Percentiles rank a stretch among this genome's conserved stretches.
These are phyloP conservation scores for Oceanodroma tethys DNA, from an alignment of 2,113 vertebrate species.

Conservation along the genomic window DNA sequence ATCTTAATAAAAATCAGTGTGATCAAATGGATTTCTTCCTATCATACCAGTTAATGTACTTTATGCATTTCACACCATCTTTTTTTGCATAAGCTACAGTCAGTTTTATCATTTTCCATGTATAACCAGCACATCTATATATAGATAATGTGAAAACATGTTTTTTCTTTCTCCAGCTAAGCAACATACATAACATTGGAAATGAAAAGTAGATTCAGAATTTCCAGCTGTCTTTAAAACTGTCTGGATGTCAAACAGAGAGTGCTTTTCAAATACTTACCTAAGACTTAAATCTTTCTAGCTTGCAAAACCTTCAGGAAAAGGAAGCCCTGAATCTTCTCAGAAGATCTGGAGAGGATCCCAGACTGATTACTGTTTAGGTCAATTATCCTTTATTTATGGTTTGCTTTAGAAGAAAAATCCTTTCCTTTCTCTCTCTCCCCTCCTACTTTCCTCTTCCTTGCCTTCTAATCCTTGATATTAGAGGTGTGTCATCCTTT, in stretches of 20 bases:
- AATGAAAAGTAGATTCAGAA: background rate
- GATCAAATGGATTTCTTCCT: background rate
- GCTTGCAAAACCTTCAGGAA: background rate
- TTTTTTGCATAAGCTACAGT: background rate
- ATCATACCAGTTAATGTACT: background rate
- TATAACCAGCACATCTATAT: background rate
- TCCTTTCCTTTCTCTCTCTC: background rate
- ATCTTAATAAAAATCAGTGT: background rate
- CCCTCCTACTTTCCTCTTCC: background rate
- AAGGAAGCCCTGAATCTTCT: background rate
- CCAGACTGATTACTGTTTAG: background rate
- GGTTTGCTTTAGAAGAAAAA: background rate
- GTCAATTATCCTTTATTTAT: background rate
- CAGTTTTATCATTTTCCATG: background rate
- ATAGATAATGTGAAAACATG: background rate
- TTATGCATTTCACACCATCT: background rate
- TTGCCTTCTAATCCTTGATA: background rate
- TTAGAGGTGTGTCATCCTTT: background rate
- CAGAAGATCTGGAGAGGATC: background rate
- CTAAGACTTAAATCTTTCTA: background rate
- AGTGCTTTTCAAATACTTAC: background rate
- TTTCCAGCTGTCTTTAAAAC: background rate
- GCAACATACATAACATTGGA: background rate
- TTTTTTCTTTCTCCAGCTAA: background rate
- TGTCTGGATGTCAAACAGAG: background rate